phyloP scores from a whole-genome alignment of 2,888 invertebrate species.

The Erebia ligea region DNA sequence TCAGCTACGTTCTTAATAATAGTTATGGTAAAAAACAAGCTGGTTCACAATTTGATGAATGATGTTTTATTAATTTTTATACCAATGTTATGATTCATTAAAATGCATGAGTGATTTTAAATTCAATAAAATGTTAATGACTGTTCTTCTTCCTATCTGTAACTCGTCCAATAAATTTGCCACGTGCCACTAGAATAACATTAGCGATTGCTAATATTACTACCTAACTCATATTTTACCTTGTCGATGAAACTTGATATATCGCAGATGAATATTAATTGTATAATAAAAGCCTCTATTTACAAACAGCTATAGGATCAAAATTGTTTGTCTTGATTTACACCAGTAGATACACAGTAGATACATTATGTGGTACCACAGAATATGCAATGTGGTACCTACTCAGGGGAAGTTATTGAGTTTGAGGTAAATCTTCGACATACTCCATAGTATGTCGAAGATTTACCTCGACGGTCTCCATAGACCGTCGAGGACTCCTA shows the following conservation, averaged over 20 bases:
- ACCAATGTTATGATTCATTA: not conserved
- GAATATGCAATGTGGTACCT: not conserved
- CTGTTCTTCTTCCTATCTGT: not conserved
- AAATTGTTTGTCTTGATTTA: conserved; percentile 5
- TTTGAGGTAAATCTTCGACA: not conserved
- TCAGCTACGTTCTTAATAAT: no score
- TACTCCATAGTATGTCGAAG: no score
- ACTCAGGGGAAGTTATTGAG: not conserved
- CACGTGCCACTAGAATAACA: conserved; percentile 19
- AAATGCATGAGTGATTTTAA: conserved; percentile 3
- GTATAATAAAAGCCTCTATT: not conserved
- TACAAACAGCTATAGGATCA: not conserved
- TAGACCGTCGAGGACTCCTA: not conserved
- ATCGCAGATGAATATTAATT: not conserved
- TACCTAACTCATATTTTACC: not conserved
- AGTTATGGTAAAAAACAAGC: no score
- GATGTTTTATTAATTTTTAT: not conserved
- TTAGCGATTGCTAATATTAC: conserved; percentile 1
- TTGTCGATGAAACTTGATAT: conserved; percentile 7
- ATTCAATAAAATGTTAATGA: conserved; percentile 1
- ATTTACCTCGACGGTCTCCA: no score
- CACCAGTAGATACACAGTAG: no score
- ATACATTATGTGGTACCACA: no score
- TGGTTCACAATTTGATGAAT: not conserved
- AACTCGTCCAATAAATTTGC: conserved; percentile 12